Conservation (phyloP, 2,797 vertebrate species). For the Channa striata region DNA sequence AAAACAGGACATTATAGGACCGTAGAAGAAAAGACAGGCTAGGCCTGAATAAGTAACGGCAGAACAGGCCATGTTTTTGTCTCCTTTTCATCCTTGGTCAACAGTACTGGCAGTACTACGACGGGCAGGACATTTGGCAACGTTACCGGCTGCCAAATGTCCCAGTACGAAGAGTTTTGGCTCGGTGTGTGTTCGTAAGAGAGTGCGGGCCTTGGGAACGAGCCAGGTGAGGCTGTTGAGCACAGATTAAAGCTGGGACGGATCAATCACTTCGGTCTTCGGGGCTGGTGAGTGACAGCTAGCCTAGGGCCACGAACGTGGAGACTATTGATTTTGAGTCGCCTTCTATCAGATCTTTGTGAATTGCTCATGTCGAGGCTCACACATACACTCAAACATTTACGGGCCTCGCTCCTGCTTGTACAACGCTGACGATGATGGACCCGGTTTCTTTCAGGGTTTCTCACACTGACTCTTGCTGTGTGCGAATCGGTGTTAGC, state of each 20-base stretch:
- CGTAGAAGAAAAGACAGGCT: not conserved
- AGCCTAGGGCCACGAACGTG: slow-evolving; percentile 61
- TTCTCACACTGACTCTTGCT: slow-evolving; percentile 28
- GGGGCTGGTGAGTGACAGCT: slow-evolving; percentile 48
- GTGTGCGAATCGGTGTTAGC: slow-evolving; percentile 45
- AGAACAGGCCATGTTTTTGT: not conserved
- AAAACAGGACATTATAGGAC: not conserved
- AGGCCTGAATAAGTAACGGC: not conserved
- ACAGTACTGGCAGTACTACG: slow-evolving; percentile 14
- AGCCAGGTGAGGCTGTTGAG: slow-evolving; percentile 72
- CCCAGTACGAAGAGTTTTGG: slow-evolving; percentile 8
- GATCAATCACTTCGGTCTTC: slow-evolving; percentile 59
- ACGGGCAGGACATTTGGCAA: slow-evolving; percentile 25
- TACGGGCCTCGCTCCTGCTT: slow-evolving; percentile 4
- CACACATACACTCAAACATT: slow-evolving; percentile 27
- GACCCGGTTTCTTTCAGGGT: slow-evolving; percentile 11
- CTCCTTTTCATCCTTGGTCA: slow-evolving; percentile 13
- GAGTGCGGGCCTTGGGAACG: slow-evolving; percentile 60
- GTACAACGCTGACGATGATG: not conserved
- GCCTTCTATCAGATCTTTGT: slow-evolving; percentile 53
- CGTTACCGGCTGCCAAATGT: slow-evolving; percentile 20
- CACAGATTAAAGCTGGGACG: slow-evolving; percentile 57
- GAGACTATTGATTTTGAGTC: slow-evolving; percentile 73
- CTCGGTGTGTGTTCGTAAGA: not conserved
- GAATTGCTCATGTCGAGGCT: slow-evolving; percentile 48